Evolutionary conservation across 2,888 invertebrate genomes (phyloP).

Genomic region (Acrocera orbiculus): DNA sequence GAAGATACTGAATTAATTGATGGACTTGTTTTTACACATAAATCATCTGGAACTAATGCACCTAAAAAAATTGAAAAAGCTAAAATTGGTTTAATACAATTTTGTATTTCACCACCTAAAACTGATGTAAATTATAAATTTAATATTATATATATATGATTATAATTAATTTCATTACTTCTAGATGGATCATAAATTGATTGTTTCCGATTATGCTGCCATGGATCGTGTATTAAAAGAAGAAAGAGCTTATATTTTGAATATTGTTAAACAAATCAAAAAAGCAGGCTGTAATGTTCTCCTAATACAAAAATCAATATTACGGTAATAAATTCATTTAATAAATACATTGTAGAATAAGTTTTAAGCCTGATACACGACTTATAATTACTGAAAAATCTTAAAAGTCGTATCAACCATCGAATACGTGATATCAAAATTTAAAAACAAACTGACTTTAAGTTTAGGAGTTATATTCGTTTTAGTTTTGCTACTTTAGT

Average conservation of each 20-base stretch:
- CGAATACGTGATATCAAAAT: too few species aligned
- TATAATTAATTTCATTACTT: conserved; percentile 12
- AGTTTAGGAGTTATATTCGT: too few species aligned
- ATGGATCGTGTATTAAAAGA: conserved; percentile 98
- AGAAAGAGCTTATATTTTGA: conserved; percentile 91
- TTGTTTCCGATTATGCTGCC: conserved; percentile 97
- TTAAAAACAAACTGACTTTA: too few species aligned
- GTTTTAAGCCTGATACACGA: too few species aligned
- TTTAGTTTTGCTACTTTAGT: too few species aligned
- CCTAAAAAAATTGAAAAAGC: conserved; percentile 92
- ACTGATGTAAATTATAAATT: conserved; percentile 55
- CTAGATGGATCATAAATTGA: conserved; percentile 85
- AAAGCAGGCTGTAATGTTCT: conserved; percentile 96
- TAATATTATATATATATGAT: not conserved
- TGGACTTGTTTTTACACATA: conserved; percentile 88
- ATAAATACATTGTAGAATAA: too few species aligned
- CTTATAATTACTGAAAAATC: too few species aligned
- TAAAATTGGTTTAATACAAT: conserved; percentile 96
- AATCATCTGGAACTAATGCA: conserved; percentile 74
- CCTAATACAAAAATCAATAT: conserved; percentile 65
- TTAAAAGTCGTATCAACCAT: too few species aligned
- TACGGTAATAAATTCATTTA: too few species aligned
- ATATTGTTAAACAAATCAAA: conserved; percentile 97
- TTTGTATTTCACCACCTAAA: conserved; percentile 98
- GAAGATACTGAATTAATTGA: conserved; percentile 93